Percentiles rank a stretch among this genome's conserved stretches.
These are phyloP conservation scores for Empidonax alnorum DNA, from an alignment of 2,113 vertebrate genomes.

Conservation along the genomic window DNA sequence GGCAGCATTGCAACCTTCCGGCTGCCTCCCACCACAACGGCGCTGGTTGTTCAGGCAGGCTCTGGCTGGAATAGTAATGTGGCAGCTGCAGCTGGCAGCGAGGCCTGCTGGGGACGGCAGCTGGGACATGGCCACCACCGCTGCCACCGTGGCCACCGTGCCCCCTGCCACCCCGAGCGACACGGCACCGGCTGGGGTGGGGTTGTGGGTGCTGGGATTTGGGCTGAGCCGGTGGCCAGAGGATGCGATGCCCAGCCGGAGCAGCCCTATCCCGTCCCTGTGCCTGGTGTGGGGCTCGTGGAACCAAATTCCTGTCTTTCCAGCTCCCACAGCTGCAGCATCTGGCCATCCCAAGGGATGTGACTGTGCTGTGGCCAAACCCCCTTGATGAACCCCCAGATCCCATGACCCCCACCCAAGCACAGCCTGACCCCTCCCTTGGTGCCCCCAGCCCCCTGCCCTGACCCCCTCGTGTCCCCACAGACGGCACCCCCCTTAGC, in stretches of 20 bases:
- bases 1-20: not conserved
- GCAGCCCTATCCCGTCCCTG: accelerated
- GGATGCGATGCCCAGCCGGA: accelerated
- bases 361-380: too few relatives aligned
- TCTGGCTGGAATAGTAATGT: constrained; percentile 46
- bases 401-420: accelerated
- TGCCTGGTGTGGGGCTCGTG: not conserved
- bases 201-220: accelerated
- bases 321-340: not conserved
- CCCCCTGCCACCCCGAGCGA: not conserved
- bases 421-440: accelerated
- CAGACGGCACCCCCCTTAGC: constrained; percentile 89
- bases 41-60: constrained; percentile 28
- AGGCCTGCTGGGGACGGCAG: not conserved
- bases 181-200: accelerated
- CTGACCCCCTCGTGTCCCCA: constrained; percentile 48
- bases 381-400: not conserved
- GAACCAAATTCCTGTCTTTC: not conserved
- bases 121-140: accelerated
- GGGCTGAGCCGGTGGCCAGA: not conserved
- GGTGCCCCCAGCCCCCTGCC: not conserved
- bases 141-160: not conserved
- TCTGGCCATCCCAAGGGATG: not conserved
- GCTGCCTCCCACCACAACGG: constrained; percentile 43
- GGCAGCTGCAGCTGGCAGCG: constrained; percentile 50